phyloP scores from a whole-genome alignment of 2,113 vertebrate genomes.

The Cyprinodon variegatus region DNA sequence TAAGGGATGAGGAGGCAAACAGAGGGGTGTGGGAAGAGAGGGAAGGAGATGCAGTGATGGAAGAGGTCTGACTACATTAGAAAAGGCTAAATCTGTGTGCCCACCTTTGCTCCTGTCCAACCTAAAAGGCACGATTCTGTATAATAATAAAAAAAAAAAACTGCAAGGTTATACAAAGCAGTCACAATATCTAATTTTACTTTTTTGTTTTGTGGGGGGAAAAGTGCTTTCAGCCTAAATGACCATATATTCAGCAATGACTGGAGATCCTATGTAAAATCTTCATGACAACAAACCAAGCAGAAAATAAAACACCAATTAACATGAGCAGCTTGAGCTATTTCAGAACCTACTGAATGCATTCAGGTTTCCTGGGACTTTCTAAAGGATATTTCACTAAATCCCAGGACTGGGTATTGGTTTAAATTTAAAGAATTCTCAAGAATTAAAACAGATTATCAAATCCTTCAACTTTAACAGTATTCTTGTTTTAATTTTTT shows the following conservation, averaged over 20 bases:
- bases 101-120: not conserved
- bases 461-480: no score
- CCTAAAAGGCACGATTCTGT: not conserved
- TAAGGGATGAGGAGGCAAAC: conserved; percentile 65
- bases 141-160: not conserved
- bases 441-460: no score
- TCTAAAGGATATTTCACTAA: not conserved
- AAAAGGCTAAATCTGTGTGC: conserved; percentile 8
- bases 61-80: conserved; percentile 32
- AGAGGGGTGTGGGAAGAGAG: conserved; percentile 23
- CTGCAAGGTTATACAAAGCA: not conserved
- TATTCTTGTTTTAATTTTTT: no score
- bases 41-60: conserved; percentile 34
- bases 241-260: not conserved
- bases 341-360: no score
- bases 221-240: not conserved
- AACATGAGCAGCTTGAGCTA: no score
- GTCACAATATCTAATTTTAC: not conserved
- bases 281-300: no score
- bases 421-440: no score
- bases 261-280: no score
- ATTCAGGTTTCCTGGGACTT: not conserved
- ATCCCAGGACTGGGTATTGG: no score
- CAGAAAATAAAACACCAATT: no score
- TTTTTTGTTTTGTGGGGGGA: not conserved